A percentile compares a stretch with the other conserved stretches of the same genome.
These are phyloP conservation scores for Atherinomorus stipes DNA, from an alignment of 2,113 vertebrate species.

Conservation along the genomic window DNA sequence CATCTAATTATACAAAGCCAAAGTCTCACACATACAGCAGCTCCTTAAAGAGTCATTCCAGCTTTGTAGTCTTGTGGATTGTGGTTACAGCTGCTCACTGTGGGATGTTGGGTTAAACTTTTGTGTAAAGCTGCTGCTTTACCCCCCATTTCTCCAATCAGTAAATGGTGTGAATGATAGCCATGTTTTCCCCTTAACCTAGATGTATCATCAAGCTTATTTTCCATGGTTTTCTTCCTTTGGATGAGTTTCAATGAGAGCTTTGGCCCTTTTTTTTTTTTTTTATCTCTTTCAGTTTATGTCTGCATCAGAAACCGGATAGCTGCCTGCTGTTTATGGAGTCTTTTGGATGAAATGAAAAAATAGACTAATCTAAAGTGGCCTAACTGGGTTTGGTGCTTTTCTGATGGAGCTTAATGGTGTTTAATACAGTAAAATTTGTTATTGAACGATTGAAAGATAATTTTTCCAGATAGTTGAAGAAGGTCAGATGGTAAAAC, in stretches of 20 bases:
- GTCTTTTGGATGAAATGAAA: conserved; percentile 28
- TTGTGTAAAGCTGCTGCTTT: no score
- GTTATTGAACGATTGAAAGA: conserved; percentile 2
- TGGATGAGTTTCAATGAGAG: background rate
- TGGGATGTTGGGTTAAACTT: conserved; percentile 17
- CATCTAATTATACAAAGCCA: conserved; percentile 42
- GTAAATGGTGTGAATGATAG: no score
- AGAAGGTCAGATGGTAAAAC: conserved; percentile 7
- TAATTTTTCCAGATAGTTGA: conserved; percentile 8
- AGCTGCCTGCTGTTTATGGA: conserved; percentile 26
- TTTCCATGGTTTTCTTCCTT: background rate
- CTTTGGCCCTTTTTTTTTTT: no score
- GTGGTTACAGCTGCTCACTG: conserved; percentile 28
- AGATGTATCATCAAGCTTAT: background rate
- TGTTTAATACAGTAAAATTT: background rate
- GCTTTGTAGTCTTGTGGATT: conserved; percentile 16
- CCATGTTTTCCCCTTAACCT: background rate
- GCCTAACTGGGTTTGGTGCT: conserved; percentile 28
- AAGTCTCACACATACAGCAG: conserved; percentile 17
- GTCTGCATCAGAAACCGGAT: conserved; percentile 13
- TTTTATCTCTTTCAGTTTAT: conserved; percentile 19
- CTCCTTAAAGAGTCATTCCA: conserved; percentile 31
- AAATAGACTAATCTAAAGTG: conserved; percentile 11
- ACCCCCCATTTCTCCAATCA: no score
- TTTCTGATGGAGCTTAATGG: conserved; percentile 16